phyloP scores from a whole-genome alignment of 2,113 vertebrate species.

The Eudyptes chrysolophus region DNA sequence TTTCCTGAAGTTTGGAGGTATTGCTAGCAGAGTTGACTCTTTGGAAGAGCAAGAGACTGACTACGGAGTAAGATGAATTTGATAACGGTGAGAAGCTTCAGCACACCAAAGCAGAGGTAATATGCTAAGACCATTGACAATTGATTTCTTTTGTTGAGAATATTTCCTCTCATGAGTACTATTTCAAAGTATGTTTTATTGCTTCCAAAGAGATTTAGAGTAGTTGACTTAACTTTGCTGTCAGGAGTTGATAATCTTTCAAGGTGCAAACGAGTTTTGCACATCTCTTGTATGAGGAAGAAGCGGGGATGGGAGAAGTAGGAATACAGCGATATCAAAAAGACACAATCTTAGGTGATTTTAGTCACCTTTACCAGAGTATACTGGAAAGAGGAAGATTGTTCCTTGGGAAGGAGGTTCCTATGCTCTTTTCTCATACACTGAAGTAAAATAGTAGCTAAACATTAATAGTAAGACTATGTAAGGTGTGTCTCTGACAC shows the following conservation, averaged over 20 bases:
- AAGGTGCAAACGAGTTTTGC: not conserved
- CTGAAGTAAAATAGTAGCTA: not conserved
- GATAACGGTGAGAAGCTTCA: not conserved
- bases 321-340: not conserved
- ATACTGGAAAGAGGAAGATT: not conserved
- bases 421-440: not conserved
- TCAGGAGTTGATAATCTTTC: not conserved
- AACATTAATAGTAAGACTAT: not conserved
- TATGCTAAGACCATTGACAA: not conserved
- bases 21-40: not conserved
- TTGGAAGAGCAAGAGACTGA: not conserved
- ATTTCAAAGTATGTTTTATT: not conserved
- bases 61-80: not conserved
- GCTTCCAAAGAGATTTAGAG: not conserved
- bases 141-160: not conserved
- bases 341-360: not conserved
- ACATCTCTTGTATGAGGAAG: not conserved
- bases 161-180: not conserved
- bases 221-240: not conserved
- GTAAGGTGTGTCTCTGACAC: not conserved
- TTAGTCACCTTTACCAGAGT: not conserved
- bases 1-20: not conserved
- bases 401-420: not conserved
- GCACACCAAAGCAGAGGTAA: not conserved
- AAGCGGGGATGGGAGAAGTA: not conserved